A percentile compares a stretch with the other conserved stretches of the same genome.
Evolutionary conservation across 92 coral and sea anemone genomes (phyloP).

Genomic region (Anthopleura xanthogrammica): DNA sequence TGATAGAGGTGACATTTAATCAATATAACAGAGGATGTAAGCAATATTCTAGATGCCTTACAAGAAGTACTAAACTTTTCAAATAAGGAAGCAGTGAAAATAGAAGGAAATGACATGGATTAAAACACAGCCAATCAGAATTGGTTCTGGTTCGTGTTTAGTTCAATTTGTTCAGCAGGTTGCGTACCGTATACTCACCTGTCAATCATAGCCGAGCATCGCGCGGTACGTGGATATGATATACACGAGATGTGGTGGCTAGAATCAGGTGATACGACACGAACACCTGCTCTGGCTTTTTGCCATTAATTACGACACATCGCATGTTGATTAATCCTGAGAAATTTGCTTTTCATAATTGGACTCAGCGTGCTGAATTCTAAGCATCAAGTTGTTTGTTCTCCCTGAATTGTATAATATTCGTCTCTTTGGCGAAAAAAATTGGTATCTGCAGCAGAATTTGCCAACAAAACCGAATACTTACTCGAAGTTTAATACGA

Average conservation of each 20-base stretch:
- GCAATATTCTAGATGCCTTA: background rate
- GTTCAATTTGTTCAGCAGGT: background rate
- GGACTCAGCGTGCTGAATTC: conserved; percentile 19
- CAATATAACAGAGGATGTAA: background rate
- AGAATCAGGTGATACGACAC: conserved; percentile 10
- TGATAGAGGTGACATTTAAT: background rate
- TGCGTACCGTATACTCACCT: background rate
- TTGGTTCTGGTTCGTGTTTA: background rate
- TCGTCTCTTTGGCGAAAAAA: background rate
- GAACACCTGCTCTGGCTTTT: conserved; percentile 21
- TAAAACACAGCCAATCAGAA: background rate
- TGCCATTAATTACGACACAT: conserved; percentile 29
- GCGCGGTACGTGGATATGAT: background rate
- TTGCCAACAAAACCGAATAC: background rate
- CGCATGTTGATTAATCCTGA: conserved; percentile 29
- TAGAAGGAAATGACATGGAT: background rate
- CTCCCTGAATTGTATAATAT: background rate
- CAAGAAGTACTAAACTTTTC: background rate
- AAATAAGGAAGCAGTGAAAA: conserved; percentile 4
- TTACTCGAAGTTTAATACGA: background rate
- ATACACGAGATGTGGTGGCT: background rate
- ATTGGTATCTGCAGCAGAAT: background rate
- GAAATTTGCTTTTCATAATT: conserved; percentile 23
- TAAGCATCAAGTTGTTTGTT: background rate
- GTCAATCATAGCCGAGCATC: background rate